Percentiles rank a stretch among this genome's conserved stretches.
Conservation (phyloP, 1,140 invertebrate species). For the Drosophila asahinai region DNA sequence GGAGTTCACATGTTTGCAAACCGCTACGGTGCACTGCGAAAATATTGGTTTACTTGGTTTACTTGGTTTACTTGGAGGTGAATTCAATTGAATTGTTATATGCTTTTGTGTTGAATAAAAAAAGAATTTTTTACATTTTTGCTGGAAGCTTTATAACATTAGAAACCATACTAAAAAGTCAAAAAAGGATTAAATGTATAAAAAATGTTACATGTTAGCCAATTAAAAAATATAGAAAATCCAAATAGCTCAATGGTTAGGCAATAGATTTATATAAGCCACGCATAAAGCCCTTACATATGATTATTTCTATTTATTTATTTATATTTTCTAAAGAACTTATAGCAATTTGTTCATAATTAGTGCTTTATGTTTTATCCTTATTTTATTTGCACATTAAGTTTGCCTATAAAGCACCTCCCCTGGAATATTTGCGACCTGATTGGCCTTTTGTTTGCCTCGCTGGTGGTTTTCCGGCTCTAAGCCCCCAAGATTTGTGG, state of each 20-base stretch:
- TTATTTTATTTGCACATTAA: too few species aligned
- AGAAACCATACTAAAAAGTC: not conserved
- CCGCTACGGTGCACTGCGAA: too few species aligned
- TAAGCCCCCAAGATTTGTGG: not conserved
- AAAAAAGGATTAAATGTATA: not conserved
- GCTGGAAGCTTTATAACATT: too few species aligned
- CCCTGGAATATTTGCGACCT: not conserved
- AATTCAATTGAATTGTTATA: not conserved
- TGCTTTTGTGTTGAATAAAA: too few species aligned
- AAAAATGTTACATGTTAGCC: not conserved
- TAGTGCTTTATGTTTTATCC: not conserved
- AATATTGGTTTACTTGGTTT: too few species aligned
- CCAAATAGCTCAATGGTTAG: fast-evolving
- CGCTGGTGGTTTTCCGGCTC: not conserved
- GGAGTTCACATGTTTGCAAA: conserved; percentile 9
- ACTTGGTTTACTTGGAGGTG: not conserved
- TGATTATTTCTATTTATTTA: not conserved
- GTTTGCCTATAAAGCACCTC: not conserved
- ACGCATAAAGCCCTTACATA: not conserved
- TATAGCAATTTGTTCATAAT: not conserved
- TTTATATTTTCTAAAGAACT: too few species aligned
- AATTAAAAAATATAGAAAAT: not conserved
- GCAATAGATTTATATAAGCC: not conserved
- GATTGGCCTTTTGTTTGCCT: conserved; percentile 4
- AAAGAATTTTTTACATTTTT: too few species aligned